Percentiles rank a stretch among this genome's conserved stretches.
These are phyloP conservation scores for Athalia rosae DNA, from an alignment of 2,888 invertebrate genomes.

Conservation along the genomic window DNA sequence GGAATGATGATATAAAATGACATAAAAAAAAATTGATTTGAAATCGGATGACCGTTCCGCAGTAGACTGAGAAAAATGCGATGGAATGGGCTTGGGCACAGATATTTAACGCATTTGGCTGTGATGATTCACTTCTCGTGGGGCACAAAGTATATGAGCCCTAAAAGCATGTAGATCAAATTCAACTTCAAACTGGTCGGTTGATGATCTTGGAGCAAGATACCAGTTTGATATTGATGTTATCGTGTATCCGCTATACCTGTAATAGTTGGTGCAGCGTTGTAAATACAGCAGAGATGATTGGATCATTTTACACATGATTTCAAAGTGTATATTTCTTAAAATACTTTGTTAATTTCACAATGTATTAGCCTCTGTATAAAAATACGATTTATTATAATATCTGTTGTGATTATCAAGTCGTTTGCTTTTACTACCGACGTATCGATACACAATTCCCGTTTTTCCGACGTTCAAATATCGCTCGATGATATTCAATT, in stretches of 20 bases:
- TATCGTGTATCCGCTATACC: not conserved
- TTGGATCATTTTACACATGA: conserved; percentile 60
- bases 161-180: conserved; percentile 17
- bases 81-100: not conserved
- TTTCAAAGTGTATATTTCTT: conserved; percentile 67
- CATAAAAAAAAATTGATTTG: not conserved
- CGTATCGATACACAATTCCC: too few species aligned
- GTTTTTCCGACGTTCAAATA: too few species aligned
- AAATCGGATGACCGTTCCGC: not conserved
- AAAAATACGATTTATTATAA: conserved; percentile 70
- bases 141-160: not conserved
- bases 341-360: conserved; percentile 67
- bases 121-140: conserved; percentile 11
- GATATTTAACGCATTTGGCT: not conserved
- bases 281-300: conserved; percentile 61
- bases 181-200: conserved; percentile 21
- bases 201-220: not conserved
- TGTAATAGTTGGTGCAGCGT: conserved; percentile 49
- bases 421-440: not conserved
- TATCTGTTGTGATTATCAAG: conserved; percentile 68
- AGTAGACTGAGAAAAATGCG: not conserved
- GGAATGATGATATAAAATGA: not conserved
- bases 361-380: conserved; percentile 68
- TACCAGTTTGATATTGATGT: conserved; percentile 21
- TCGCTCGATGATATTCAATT: too few species aligned